Conservation (phyloP, 2,113 vertebrate genomes). For the Nyctereutes procyonoides region DNA sequence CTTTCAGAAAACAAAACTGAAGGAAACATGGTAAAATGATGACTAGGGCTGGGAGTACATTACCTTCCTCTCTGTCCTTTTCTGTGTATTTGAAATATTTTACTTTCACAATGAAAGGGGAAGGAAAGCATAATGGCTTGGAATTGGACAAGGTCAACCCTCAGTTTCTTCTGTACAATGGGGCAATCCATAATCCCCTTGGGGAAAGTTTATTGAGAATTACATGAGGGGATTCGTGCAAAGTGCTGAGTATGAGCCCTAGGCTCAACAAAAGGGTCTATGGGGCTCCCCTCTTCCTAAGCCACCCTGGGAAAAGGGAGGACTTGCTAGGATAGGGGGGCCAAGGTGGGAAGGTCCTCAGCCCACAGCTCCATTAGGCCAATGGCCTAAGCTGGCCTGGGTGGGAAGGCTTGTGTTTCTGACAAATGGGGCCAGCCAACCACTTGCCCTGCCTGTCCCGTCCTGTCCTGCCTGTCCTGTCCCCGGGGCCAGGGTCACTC, state of each 20-base stretch:
- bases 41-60: not conserved
- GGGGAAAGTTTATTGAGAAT: not conserved
- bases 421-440: constrained; percentile 73
- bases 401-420: constrained; percentile 63
- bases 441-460: not conserved
- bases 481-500: constrained; percentile 51
- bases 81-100: not conserved
- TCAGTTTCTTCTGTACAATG: not conserved
- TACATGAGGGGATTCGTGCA: not conserved
- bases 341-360: not conserved
- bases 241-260: not conserved
- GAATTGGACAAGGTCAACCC: rapidly evolving
- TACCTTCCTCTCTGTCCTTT: not conserved
- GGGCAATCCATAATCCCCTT: not conserved
- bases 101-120: not conserved
- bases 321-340: too few relatives aligned
- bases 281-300: not conserved
- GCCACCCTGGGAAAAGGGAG: not conserved
- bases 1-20: not conserved
- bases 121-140: rapidly evolving
- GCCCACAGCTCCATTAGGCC: not conserved
- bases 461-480: constrained; percentile 46
- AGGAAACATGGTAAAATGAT: not conserved
- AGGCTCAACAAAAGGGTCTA: not conserved
- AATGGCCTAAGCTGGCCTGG: not conserved